These are phyloP conservation scores for Pogonomyrmex barbatus DNA, from an alignment of 1,140 invertebrate genomes.

Conservation along the genomic window DNA sequence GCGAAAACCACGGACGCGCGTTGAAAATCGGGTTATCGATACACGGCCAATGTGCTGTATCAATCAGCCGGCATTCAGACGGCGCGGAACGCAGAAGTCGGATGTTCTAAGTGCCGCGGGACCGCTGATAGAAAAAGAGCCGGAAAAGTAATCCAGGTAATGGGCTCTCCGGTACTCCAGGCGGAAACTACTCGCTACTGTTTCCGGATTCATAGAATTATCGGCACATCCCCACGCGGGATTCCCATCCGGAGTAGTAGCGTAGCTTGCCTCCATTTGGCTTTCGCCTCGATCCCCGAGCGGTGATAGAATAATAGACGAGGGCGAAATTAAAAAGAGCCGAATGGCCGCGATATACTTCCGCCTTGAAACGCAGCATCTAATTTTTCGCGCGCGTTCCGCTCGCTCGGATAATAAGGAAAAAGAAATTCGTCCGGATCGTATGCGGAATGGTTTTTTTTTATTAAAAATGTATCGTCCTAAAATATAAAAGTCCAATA, in stretches of 20 bases:
- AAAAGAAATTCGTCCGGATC: not conserved
- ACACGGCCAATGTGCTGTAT: slow-evolving; percentile 8
- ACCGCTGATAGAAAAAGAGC: slow-evolving; percentile 63
- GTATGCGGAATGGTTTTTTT: not conserved
- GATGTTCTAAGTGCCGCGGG: slow-evolving; percentile 56
- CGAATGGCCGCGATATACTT: slow-evolving; percentile 46
- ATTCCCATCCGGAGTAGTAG: slow-evolving; percentile 40
- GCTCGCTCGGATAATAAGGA: not conserved
- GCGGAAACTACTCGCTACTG: slow-evolving; percentile 62
- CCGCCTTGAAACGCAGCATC: slow-evolving; percentile 25
- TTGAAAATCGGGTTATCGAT: slow-evolving; percentile 15
- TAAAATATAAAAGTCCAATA: not conserved
- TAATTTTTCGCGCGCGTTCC: slow-evolving; percentile 41
- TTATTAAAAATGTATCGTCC: not conserved
- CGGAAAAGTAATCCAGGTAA: slow-evolving; percentile 78
- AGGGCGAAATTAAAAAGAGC: slow-evolving; percentile 60
- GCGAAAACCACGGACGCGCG: slow-evolving; percentile 29
- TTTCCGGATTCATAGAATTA: slow-evolving; percentile 75
- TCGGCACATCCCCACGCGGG: slow-evolving; percentile 67
- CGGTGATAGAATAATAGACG: slow-evolving; percentile 57
- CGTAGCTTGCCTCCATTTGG: slow-evolving; percentile 47
- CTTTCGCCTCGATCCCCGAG: slow-evolving; percentile 49
- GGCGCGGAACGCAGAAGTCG: slow-evolving; percentile 22
- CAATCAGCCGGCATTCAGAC: slow-evolving; percentile 57
- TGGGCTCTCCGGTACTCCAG: slow-evolving; percentile 69